Conservation (phyloP, 2,113 vertebrate species). For the Reinhardtius hippoglossoides region DNA sequence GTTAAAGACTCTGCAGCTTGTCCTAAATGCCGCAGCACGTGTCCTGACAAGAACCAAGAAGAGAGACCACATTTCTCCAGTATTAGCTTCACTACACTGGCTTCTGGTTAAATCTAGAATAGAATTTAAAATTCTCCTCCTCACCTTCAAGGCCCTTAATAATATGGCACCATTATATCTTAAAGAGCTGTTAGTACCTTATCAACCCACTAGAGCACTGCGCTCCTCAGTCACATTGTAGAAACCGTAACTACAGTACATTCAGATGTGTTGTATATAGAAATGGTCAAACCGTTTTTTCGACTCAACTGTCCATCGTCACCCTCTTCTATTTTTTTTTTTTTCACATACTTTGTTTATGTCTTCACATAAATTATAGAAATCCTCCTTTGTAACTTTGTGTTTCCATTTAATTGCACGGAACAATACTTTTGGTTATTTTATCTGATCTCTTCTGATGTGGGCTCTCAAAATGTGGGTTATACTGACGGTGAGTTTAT, state of each 20-base stretch:
- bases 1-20: too few relatives aligned
- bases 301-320: slow-evolving; percentile 41
- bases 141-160: too few relatives aligned
- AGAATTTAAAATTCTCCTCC: too few relatives aligned
- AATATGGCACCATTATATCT: too few relatives aligned
- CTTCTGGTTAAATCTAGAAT: too few relatives aligned
- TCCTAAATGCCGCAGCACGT: too few relatives aligned
- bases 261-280: slow-evolving; percentile 50
- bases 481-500: slow-evolving; percentile 1
- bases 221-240: slow-evolving; percentile 63
- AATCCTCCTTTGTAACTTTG: slow-evolving; percentile 12
- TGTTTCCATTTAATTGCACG: slow-evolving; percentile 3
- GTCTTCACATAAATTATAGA: slow-evolving; percentile 37
- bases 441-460: slow-evolving; percentile 14
- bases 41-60: too few relatives aligned
- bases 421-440: slow-evolving; percentile 11
- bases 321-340: slow-evolving; percentile 61
- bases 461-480: slow-evolving; percentile 16
- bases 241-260: slow-evolving; percentile 42
- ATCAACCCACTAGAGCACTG: too few relatives aligned
- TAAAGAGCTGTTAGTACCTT: too few relatives aligned
- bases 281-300: slow-evolving; percentile 29
- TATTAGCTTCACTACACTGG: too few relatives aligned
- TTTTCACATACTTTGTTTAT: slow-evolving; percentile 42
- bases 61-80: too few relatives aligned